These are phyloP conservation scores for Leucophenga varia DNA, from an alignment of 1,140 invertebrate genomes.

Conservation along the genomic window DNA sequence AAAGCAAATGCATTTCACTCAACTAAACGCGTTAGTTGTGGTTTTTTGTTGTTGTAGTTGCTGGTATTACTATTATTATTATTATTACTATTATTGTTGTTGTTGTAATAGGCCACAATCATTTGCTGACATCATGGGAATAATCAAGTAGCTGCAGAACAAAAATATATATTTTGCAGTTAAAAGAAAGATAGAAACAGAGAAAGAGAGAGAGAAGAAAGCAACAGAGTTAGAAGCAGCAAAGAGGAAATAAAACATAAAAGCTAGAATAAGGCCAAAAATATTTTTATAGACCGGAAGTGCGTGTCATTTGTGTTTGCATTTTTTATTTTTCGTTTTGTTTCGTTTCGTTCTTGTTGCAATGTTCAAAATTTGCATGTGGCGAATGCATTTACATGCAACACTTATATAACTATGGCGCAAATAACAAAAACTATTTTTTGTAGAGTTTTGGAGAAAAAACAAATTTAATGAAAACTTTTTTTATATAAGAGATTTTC, in stretches of 20 bases:
- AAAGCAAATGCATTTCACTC: constrained; percentile 13
- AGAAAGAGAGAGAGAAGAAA: constrained; percentile 37
- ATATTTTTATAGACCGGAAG: no score
- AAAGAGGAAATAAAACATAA: constrained; percentile 3
- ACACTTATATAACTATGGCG: no score
- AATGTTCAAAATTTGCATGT: no score
- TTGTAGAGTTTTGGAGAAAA: no score
- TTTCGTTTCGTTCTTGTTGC: no score
- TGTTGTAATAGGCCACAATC: background rate
- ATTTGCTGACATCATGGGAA: background rate
- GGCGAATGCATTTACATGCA: no score
- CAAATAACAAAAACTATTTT: no score
- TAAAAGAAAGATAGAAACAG: constrained; percentile 21
- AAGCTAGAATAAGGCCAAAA: background rate
- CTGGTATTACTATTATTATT: constrained; percentile 5
- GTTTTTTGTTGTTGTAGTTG: background rate
- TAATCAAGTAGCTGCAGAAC: background rate
- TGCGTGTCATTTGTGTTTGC: no score
- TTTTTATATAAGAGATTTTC: no score
- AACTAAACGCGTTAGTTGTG: constrained; percentile 8
- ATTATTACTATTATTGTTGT: background rate
- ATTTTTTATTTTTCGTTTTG: no score
- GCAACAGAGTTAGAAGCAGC: constrained; percentile 17
- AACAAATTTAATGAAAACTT: no score
- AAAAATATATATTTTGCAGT: no score